Percentiles rank a stretch among this genome's conserved stretches.
Evolutionary conservation across 2,888 invertebrate species (phyloP).

Genomic region (Hetaerina titia): DNA sequence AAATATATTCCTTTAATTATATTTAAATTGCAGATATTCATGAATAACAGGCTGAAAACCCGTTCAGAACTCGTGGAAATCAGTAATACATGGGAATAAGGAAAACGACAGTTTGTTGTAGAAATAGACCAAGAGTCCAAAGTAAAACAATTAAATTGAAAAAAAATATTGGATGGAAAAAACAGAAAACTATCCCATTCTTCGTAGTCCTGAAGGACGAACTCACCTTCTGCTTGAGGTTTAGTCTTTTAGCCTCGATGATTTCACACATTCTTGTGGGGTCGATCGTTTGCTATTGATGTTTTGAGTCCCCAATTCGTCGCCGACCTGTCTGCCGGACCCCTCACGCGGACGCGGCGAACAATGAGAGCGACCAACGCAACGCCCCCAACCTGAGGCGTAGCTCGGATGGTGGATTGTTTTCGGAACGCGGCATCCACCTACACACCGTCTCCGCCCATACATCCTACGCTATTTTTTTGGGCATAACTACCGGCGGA

Average conservation of each 20-base stretch:
- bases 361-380: not conserved
- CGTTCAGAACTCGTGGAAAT: too few species aligned
- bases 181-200: too few species aligned
- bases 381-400: not conserved
- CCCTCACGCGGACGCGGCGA: not conserved
- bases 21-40: too few species aligned
- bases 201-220: too few species aligned
- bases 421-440: not conserved
- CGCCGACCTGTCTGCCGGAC: not conserved
- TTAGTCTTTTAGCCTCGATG: not conserved
- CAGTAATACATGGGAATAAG: too few species aligned
- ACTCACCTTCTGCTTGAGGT: not conserved
- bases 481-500: not conserved
- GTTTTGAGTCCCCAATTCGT: not conserved
- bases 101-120: too few species aligned
- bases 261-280: not conserved
- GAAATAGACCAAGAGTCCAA: too few species aligned
- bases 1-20: too few species aligned
- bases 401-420: not conserved
- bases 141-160: too few species aligned
- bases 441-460: not conserved
- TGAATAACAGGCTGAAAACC: too few species aligned
- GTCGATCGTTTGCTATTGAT: not conserved
- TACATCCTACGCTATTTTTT: not conserved
- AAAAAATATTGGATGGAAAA: too few species aligned